Evolutionary conservation across 2,888 invertebrate species (phyloP), one percentile per base, ranked within the genome.

Genomic region (Eristalinus aeneus): DNA sequence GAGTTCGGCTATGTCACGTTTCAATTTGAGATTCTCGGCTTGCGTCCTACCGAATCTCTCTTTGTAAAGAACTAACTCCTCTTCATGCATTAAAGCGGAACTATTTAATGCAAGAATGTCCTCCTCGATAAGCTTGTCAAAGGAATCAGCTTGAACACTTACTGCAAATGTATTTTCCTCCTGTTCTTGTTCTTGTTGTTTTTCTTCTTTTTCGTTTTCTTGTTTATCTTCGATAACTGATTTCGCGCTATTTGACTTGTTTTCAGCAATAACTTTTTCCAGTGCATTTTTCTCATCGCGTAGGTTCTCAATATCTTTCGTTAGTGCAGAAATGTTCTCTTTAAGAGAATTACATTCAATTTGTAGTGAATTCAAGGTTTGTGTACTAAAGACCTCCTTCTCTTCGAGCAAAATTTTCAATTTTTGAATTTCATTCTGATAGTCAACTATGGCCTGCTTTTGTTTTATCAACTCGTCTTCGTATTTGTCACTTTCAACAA

Each of bases 31-130:
- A 89, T 92, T 92, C 81, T 90, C 90, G 9, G 83, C 89, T 80
- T 90, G 91, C 11, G 91, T 89, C 75, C 90, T 83, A 53, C 92
- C 92, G 83, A 92, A 89, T 63, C 91, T 90, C 78, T 93, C 92
- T 88, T 93, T 93, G 88, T 91, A 92, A 46, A 91, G 89, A 61
- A 93, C 90, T 5, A 93, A 85, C 77, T 93, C 93, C 81, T 93
- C 93, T 75, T 93, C 93, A 0, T 89, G 90, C 88, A 91, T 89
- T 53, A 92, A 87, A 31, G 89, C 89, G 22, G 88, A 88, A 78
- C 89, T 89, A 78, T 90, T 92, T 12, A 92, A 89, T 69, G 90
- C 88, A 72, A 88, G 89, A 23, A 90, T 82, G 61, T 92, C 92
- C 34, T 91, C 90, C 54, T 87, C 69, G 53, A 88, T 88, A 67